These are phyloP conservation scores for Anolis carolinensis DNA, from an alignment of 2,113 vertebrate genomes.

Conservation along the genomic window DNA sequence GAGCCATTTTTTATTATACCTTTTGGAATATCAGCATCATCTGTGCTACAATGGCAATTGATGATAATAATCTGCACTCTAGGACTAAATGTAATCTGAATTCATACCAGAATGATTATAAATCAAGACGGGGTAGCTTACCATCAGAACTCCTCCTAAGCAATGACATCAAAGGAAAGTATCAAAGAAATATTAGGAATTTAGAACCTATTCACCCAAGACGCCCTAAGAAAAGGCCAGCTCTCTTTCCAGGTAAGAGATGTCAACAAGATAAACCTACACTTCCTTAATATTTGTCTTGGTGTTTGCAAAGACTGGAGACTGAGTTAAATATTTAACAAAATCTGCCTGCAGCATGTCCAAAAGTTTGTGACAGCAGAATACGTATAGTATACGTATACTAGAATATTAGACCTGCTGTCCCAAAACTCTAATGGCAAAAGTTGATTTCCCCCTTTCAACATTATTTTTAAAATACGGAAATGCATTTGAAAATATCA, in stretches of 20 bases:
- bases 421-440: neutral
- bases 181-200: slow-evolving; percentile 79
- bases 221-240: slow-evolving; percentile 88
- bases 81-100: slow-evolving; percentile 77
- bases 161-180: slow-evolving; percentile 83
- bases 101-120: slow-evolving; percentile 71
- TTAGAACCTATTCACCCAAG: slow-evolving; percentile 82
- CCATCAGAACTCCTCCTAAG: slow-evolving; percentile 81
- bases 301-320: slow-evolving; percentile 10
- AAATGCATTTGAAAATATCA: neutral
- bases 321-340: slow-evolving; percentile 4
- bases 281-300: slow-evolving; percentile 30
- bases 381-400: neutral
- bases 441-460: neutral
- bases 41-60: slow-evolving; percentile 79
- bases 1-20: rapidly evolving
- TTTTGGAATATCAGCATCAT: neutral
- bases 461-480: slow-evolving; percentile 7
- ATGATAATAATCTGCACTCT: slow-evolving; percentile 79
- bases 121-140: slow-evolving; percentile 80
- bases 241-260: slow-evolving; percentile 92
- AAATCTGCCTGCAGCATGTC: neutral
- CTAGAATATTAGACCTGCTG: neutral
- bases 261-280: neutral
- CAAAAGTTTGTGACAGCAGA: neutral